phyloP scores from a whole-genome alignment of 2,113 vertebrate species.

The Charadrius vociferus region DNA sequence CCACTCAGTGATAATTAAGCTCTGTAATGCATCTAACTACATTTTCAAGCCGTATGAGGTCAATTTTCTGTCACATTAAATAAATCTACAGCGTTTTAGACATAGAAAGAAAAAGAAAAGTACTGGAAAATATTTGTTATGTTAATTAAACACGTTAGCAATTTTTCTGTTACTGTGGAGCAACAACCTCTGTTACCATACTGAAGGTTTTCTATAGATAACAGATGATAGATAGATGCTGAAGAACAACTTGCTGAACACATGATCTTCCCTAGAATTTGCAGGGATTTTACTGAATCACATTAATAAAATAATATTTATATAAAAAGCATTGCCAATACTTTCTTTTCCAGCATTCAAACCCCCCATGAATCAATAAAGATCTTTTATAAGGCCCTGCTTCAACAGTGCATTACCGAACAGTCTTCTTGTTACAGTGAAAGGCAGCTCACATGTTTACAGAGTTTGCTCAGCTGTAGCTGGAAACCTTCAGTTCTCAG shows the following conservation, averaged over 20 bases:
- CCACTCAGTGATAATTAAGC: background rate
- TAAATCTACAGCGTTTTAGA: background rate
- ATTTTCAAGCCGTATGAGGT: background rate
- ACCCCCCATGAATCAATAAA: accelerated
- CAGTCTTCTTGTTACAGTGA: background rate
- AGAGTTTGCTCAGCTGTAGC: background rate
- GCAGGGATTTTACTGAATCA: background rate
- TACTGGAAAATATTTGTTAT: background rate
- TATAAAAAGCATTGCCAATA: background rate
- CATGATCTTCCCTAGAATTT: background rate
- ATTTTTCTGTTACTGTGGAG: background rate
- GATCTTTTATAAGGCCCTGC: background rate
- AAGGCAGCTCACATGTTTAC: accelerated
- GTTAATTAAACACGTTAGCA: background rate
- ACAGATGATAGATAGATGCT: accelerated
- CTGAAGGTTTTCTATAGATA: background rate
- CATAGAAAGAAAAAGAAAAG: background rate
- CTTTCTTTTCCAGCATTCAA: background rate
- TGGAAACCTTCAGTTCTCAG: background rate
- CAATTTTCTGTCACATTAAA: background rate
- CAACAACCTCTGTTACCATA: background rate
- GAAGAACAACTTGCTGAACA: background rate
- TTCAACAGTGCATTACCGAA: accelerated
- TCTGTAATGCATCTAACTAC: background rate
- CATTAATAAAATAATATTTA: background rate